Conservation (phyloP, 2,113 vertebrate species). For the Marcusenius ussheri region DNA sequence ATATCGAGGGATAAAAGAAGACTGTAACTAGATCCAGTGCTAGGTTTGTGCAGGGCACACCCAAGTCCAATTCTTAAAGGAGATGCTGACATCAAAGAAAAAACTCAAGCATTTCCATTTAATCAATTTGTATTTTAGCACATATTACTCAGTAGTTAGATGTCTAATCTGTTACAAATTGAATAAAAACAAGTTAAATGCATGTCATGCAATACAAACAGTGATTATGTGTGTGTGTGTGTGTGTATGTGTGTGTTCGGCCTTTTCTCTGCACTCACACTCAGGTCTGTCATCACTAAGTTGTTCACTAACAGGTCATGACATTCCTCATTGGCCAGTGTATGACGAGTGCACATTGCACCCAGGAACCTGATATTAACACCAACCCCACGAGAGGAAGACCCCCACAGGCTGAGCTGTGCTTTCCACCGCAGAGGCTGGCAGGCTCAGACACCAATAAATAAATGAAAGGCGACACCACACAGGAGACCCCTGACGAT, state of each 20-base stretch:
- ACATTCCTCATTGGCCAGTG: not conserved
- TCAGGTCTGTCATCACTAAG: not conserved
- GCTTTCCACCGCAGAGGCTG: not conserved
- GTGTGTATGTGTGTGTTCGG: not conserved
- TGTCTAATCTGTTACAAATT: not conserved
- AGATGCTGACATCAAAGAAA: not conserved
- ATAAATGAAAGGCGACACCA: not conserved
- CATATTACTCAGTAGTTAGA: not conserved
- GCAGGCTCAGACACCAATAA: not conserved
- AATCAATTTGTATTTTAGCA: not conserved
- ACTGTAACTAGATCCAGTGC: not conserved
- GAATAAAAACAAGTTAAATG: not conserved
- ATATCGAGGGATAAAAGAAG: not conserved
- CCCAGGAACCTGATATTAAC: not conserved
- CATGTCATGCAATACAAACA: not conserved
- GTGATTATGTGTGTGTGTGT: not conserved
- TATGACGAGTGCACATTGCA: not conserved
- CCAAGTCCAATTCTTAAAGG: not conserved
- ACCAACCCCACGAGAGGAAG: not conserved
- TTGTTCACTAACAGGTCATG: not conserved
- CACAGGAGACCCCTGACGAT: not conserved
- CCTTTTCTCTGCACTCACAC: not conserved
- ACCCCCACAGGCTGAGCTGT: not conserved
- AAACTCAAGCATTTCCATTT: not conserved
- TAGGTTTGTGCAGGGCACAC: not conserved